phyloP scores from a whole-genome alignment of 2,113 vertebrate genomes.

The Salminus brasiliensis region DNA sequence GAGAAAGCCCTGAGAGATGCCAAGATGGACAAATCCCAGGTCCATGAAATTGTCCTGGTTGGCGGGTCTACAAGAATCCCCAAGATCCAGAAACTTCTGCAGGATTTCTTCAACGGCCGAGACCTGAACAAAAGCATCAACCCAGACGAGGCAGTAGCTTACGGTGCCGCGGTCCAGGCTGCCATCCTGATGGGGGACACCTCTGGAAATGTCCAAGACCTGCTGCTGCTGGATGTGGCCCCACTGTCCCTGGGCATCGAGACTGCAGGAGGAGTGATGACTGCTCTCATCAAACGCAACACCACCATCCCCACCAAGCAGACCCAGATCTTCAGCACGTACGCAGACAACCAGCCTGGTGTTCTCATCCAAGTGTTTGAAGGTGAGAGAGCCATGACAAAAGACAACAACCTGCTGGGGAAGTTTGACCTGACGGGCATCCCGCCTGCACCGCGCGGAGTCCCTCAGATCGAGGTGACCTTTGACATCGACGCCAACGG shows the following conservation, averaged over 20 bases:
- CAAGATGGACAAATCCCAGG: constrained; percentile 86
- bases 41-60: constrained; percentile 86
- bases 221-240: constrained; percentile 29
- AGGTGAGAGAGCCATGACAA: constrained; percentile 46
- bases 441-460: constrained; percentile 42
- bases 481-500: constrained; percentile 32
- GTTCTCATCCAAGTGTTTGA: constrained; percentile 41
- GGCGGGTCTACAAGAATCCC: constrained; percentile 89
- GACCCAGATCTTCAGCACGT: constrained; percentile 23
- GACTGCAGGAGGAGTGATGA: constrained; percentile 39
- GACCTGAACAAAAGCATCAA: constrained; percentile 53
- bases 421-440: constrained; percentile 43
- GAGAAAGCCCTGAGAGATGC: constrained; percentile 74
- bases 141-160: constrained; percentile 81
- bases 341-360: constrained; percentile 32
- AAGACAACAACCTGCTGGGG: constrained; percentile 49
- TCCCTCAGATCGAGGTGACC: constrained; percentile 40
- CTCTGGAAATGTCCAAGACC: constrained; percentile 80
- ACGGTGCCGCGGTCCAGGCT: constrained; percentile 88
- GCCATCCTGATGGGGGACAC: constrained; percentile 87
- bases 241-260: constrained; percentile 39
- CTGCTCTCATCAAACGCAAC: constrained; percentile 34
- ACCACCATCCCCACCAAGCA: constrained; percentile 41
- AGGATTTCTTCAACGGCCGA: constrained; percentile 47
- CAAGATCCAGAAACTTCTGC: constrained; percentile 88